phyloP scores from a whole-genome alignment of 2,113 vertebrate genomes.

The Saimiri boliviensis region DNA sequence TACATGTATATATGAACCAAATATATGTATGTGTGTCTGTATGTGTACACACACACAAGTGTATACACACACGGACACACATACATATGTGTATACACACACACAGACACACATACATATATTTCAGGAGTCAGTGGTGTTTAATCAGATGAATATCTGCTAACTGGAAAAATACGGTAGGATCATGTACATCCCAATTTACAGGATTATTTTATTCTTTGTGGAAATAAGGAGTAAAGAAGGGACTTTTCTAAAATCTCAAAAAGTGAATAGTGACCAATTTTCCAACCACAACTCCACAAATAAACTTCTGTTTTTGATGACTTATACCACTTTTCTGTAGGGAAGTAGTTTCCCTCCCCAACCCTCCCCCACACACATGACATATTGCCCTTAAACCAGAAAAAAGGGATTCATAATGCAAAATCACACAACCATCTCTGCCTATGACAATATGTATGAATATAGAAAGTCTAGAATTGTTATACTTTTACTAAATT shows the following conservation, averaged over 20 bases:
- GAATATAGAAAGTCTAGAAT: background rate
- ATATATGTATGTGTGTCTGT: background rate
- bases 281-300: conserved; percentile 45
- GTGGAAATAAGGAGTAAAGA: conserved; percentile 53
- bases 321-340: conserved; percentile 24
- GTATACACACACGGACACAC: too few relatives aligned
- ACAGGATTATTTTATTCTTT: conserved; percentile 55
- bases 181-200: conserved; percentile 2
- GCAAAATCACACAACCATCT: background rate
- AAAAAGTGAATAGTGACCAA: conserved; percentile 57
- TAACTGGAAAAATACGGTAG: conserved; percentile 50
- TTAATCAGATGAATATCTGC: conserved; percentile 33
- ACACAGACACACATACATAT: background rate
- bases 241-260: conserved; percentile 57
- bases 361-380: background rate
- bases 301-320: conserved; percentile 38
- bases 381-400: background rate
- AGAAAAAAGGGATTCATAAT: background rate
- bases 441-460: background rate
- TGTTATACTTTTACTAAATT: conserved; percentile 28
- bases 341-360: background rate
- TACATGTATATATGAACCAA: background rate
- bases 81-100: background rate
- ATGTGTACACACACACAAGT: background rate
- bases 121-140: background rate